Evolutionary conservation across 1,140 invertebrate genomes (phyloP).

Genomic region (Zaprionus camerounensis): DNA sequence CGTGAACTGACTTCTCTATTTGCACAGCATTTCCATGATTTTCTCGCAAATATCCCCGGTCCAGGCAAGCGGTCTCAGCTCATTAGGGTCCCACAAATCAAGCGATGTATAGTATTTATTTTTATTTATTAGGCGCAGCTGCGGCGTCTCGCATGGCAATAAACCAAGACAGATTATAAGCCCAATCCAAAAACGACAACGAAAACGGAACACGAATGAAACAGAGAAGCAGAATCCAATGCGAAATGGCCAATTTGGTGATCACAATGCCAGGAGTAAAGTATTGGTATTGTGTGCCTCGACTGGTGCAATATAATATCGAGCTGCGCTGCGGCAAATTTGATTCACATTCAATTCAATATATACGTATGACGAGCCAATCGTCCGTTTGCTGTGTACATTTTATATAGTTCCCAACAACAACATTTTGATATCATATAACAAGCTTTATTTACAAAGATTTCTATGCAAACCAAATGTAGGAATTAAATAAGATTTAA

Average conservation of each 20-base stretch:
- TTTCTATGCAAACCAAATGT: too few relatives aligned
- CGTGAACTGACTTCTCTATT: constrained; percentile 46
- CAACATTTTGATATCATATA: too few relatives aligned
- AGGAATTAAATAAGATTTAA: too few relatives aligned
- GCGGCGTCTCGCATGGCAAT: constrained; percentile 61
- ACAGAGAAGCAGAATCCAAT: neutral
- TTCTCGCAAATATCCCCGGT: constrained; percentile 29
- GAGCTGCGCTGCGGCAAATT: neutral
- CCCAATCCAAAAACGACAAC: neutral
- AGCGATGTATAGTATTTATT: constrained; percentile 73
- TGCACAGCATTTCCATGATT: constrained; percentile 59
- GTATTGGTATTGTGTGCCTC: neutral
- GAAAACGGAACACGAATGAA: neutral
- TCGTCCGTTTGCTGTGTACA: too few relatives aligned
- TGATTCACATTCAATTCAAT: neutral
- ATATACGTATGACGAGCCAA: too few relatives aligned
- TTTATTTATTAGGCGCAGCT: constrained; percentile 77
- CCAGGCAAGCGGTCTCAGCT: constrained; percentile 51
- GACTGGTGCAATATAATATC: neutral
- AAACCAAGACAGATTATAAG: constrained; percentile 37
- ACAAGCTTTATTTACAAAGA: too few relatives aligned
- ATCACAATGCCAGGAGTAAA: constrained; percentile 29
- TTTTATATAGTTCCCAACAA: too few relatives aligned
- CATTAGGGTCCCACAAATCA: constrained; percentile 76
- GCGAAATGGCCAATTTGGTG: constrained; percentile 48